Percentiles rank a stretch among this genome's conserved stretches.
Evolutionary conservation across 2,888 invertebrate genomes (phyloP).

Genomic region (Morpho achilles): DNA sequence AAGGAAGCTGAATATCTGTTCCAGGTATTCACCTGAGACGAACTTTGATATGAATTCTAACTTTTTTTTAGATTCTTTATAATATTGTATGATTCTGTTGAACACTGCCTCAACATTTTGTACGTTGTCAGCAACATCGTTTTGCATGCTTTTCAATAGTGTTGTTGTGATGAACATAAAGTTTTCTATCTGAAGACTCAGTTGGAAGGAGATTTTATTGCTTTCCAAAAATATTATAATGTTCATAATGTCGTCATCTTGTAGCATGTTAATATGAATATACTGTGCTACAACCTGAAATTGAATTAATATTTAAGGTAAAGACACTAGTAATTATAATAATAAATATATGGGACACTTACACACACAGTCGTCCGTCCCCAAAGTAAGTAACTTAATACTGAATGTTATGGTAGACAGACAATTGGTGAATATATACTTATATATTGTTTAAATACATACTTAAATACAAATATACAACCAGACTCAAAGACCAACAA

Average conservation of each 20-base stretch:
- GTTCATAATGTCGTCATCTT: conserved; percentile 41
- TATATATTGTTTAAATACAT: too few species aligned
- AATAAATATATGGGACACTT: too few species aligned
- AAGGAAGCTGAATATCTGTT: conserved; percentile 56
- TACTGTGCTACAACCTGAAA: conserved; percentile 63
- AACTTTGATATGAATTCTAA: conserved; percentile 59
- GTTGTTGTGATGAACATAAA: conserved; percentile 48
- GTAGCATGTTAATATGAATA: conserved; percentile 47
- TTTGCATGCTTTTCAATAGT: conserved; percentile 47
- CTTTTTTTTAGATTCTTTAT: conserved; percentile 63
- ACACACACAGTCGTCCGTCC: too few species aligned
- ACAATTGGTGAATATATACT: too few species aligned
- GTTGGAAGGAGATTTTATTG: conserved; percentile 47
- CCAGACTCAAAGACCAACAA: too few species aligned
- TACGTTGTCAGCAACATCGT: conserved; percentile 30
- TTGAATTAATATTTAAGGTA: conserved; percentile 10
- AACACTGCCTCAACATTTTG: conserved; percentile 42
- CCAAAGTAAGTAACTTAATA: too few species aligned
- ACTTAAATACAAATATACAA: too few species aligned
- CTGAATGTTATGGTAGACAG: too few species aligned
- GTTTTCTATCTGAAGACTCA: conserved; percentile 49
- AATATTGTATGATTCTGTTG: conserved; percentile 48
- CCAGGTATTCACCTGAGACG: conserved; percentile 53
- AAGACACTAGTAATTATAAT: too few species aligned
- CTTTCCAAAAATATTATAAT: conserved; percentile 57